Percentiles rank a stretch among this genome's conserved stretches.
These are phyloP conservation scores for Etheostoma cragini DNA, from an alignment of 2,113 vertebrate genomes.

Conservation along the genomic window DNA sequence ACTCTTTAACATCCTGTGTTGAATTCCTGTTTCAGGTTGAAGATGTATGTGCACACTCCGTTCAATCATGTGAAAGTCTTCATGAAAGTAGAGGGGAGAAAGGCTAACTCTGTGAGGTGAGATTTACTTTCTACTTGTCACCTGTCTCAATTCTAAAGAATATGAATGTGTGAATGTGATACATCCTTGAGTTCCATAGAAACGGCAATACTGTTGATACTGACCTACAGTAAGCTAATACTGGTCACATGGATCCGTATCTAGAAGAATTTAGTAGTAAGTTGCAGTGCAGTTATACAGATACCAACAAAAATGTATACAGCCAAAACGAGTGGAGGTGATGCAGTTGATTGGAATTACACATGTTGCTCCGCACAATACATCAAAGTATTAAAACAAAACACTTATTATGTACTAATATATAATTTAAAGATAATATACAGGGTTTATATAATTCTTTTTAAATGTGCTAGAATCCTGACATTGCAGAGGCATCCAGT, in stretches of 20 bases:
- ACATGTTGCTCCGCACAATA: too few species aligned
- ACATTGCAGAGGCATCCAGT: slow-evolving; percentile 20
- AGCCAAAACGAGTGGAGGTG: too few species aligned
- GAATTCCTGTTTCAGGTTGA: slow-evolving; percentile 87
- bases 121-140: slow-evolving; percentile 5
- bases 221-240: too few species aligned
- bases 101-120: slow-evolving; percentile 88
- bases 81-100: slow-evolving; percentile 92
- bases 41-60: slow-evolving; percentile 84
- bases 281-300: too few species aligned
- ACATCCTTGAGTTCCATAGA: neutral
- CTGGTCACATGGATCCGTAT: too few species aligned
- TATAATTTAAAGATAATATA: neutral
- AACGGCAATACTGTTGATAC: too few species aligned
- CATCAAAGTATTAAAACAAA: too few species aligned
- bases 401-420: too few species aligned
- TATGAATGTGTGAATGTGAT: neutral
- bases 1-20: slow-evolving; percentile 20
- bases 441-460: neutral
- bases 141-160: neutral
- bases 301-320: too few species aligned
- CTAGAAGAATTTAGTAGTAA: too few species aligned
- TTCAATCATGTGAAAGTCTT: slow-evolving; percentile 86
- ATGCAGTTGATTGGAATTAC: too few species aligned
- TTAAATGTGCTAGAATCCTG: neutral